Base-by-base conservation (phyloP, 2,113 vertebrate genomes). In the Ciconia stormi region DNA sequence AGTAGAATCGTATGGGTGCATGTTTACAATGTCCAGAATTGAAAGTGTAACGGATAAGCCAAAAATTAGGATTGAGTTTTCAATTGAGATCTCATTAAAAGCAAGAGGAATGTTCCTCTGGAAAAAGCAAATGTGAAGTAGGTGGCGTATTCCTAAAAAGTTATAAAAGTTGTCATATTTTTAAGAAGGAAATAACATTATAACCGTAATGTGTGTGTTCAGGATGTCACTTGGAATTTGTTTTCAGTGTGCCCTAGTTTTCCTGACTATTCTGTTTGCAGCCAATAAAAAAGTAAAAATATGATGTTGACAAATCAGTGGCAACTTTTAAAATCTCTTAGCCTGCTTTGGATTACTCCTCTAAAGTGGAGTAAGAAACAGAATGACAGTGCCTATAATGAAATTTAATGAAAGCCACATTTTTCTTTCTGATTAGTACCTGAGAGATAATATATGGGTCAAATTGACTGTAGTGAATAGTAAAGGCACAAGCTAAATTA, bases 361-460 rank as follows among this genome's bases (percentile, higher is more conserved):
- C 22, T 84, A 49, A 93, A 84, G 7, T 29, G 16, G 8, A 84
- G 13, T 65, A 56, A 58, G n/a, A 83, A 95, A 55, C 7, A 59
- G 34, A 90, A 79, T 66, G 47, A 56, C 17, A 46, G 11, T 42
- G 44, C 11, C 15, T 38, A 50, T 66, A 91, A 91, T 46, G 66
- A 87, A 53, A 72, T 89, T 55, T 95, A 96, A 82, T 85, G 61
- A 84, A 95, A 85, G 16, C 15, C 91, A 77, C 8, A 87, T 53
- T 95, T 96, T 94, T 93, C 40, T 40, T 93, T 80, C 56, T 94
- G 87, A 76, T 93, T 94, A 87, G 81, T 95, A 92, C 73, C 89
- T 95, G 83, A 70, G 62, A 95, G 73, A 93, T 87, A 93, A 94
- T 95, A 97, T 94, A 89, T 96, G 83, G 96, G 94, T 97, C 96